A percentile compares a stretch with the other conserved stretches of the same genome.
phyloP scores from a whole-genome alignment of 1,140 invertebrate species.

The Euglossa dilemma region DNA sequence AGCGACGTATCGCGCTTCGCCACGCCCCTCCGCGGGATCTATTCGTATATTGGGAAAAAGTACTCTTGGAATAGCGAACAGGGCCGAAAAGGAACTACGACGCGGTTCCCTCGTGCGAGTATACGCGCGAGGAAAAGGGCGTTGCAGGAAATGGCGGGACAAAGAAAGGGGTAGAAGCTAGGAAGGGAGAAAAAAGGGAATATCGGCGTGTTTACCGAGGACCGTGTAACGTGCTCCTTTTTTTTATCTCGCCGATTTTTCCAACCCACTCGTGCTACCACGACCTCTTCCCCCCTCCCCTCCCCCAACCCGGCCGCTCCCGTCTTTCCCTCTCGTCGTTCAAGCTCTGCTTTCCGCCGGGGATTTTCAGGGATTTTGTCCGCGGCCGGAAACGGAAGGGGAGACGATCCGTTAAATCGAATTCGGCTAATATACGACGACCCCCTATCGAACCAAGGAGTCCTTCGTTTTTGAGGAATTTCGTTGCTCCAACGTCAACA shows the following conservation, averaged over 20 bases:
- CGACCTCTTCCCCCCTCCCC: neutral
- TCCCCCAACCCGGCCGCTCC: no score
- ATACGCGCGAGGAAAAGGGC: neutral
- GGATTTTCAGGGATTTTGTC: conserved; percentile 66
- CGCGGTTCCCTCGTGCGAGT: neutral
- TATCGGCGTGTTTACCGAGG: conserved; percentile 59
- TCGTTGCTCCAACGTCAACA: conserved; percentile 31
- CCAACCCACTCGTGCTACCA: conserved; percentile 7
- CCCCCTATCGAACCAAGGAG: conserved; percentile 1
- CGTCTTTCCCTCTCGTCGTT: neutral
- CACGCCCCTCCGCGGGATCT: conserved; percentile 60
- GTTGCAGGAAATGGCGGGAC: neutral
- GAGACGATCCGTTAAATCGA: conserved; percentile 72
- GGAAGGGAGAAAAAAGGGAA: conserved; percentile 33
- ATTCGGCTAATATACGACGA: conserved; percentile 64
- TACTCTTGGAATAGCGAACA: conserved; percentile 57
- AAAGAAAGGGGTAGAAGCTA: conserved; percentile 9
- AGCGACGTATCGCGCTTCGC: conserved; percentile 61
- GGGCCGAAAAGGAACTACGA: conserved; percentile 27
- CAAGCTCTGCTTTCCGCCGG: conserved; percentile 41
- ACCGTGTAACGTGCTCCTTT: conserved; percentile 31
- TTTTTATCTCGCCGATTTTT: conserved; percentile 56
- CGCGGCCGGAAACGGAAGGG: conserved; percentile 62
- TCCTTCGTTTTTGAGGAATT: conserved; percentile 18
- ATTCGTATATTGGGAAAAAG: conserved; percentile 70